phyloP scores from a whole-genome alignment of 2,888 invertebrate genomes.

The Limnephilus marmoratus region DNA sequence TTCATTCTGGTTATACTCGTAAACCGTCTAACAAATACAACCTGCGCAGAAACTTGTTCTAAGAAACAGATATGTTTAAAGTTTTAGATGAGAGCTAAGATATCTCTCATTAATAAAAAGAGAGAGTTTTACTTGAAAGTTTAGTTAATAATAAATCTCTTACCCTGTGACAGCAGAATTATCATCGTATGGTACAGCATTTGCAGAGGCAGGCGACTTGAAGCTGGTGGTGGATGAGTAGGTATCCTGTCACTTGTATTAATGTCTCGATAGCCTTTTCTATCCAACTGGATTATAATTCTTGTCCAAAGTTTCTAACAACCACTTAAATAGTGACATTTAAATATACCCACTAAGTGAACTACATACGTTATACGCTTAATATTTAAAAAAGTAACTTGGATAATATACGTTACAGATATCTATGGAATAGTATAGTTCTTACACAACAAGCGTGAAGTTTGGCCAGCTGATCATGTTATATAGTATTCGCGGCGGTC shows the following conservation, averaged over 20 bases:
- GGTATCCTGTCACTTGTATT: slow-evolving; percentile 37
- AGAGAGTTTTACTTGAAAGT: neutral
- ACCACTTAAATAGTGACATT: neutral
- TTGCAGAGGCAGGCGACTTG: neutral
- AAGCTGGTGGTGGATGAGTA: neutral
- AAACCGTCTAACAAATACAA: neutral
- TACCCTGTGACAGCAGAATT: slow-evolving; percentile 11
- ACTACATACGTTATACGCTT: neutral
- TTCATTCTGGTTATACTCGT: neutral
- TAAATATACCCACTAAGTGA: neutral
- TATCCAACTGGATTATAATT: slow-evolving; percentile 7
- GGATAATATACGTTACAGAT: neutral
- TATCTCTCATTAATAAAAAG: neutral
- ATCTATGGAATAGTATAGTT: neutral
- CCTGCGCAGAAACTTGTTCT: neutral
- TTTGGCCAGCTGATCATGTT: slow-evolving; percentile 54
- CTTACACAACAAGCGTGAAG: slow-evolving; percentile 20
- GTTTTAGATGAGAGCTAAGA: neutral
- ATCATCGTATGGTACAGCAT: slow-evolving; percentile 23
- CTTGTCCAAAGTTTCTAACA: slow-evolving; percentile 19
- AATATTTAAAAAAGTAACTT: neutral
- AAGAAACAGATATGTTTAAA: neutral
- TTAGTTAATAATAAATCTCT: neutral
- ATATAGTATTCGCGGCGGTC: slow-evolving; percentile 37
- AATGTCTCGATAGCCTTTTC: neutral